phyloP scores from a whole-genome alignment of 2,797 vertebrate genomes.

The Fistularia commersonii region DNA sequence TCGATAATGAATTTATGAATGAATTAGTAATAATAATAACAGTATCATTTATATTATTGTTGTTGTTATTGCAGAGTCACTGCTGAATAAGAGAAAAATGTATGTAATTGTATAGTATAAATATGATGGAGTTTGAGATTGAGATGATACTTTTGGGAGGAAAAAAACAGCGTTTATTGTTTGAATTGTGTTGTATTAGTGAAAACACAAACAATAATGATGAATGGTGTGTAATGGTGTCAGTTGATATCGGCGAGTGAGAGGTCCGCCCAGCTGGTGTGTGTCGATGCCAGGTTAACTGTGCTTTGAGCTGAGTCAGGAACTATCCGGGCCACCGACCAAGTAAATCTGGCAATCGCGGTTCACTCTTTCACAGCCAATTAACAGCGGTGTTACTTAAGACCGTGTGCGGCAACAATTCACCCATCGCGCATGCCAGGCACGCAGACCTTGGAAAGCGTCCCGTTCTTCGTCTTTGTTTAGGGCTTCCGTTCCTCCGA shows the following conservation, averaged over 20 bases:
- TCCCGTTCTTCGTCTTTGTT: constrained; percentile 20
- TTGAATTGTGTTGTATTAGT: too few relatives aligned
- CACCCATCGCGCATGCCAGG: constrained; percentile 30
- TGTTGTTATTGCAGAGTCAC: too few relatives aligned
- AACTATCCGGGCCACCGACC: constrained; percentile 36
- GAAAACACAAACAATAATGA: too few relatives aligned
- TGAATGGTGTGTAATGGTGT: too few relatives aligned
- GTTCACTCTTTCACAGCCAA: constrained; percentile 40
- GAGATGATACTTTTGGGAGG: too few relatives aligned
- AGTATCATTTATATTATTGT: too few relatives aligned
- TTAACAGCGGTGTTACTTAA: constrained; percentile 38
- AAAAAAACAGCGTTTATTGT: too few relatives aligned
- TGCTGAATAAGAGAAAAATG: too few relatives aligned
- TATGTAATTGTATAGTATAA: too few relatives aligned
- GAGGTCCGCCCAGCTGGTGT: constrained; percentile 20
- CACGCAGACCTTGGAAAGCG: constrained; percentile 27
- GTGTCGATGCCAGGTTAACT: constrained; percentile 32
- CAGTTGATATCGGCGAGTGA: neutral
- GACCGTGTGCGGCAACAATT: constrained; percentile 16
- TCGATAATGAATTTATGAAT: too few relatives aligned
- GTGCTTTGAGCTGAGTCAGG: constrained; percentile 51
- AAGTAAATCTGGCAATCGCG: constrained; percentile 31
- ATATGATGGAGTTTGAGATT: too few relatives aligned
- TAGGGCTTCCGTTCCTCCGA: constrained; percentile 16
- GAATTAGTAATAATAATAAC: too few relatives aligned